Evolutionary conservation across 1,140 invertebrate genomes (phyloP), one percentile per base, ranked within the genome.

Genomic region (Drosophila rufa): DNA sequence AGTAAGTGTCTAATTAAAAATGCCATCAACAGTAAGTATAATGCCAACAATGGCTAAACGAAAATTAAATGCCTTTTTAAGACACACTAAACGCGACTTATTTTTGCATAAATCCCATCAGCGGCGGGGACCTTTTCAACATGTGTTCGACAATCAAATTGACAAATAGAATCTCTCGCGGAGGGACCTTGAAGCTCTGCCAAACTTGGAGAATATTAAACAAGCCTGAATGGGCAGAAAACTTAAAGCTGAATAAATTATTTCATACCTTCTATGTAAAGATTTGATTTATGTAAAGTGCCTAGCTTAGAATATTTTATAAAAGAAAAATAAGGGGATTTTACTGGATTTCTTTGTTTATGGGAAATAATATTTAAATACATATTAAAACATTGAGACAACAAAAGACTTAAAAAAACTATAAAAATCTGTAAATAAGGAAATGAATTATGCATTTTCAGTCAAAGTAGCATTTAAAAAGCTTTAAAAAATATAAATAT

Each of bases 1-100:
- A 50, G 60, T 65, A 45, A 60, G 74, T 77, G 62, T 50, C 80
- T 84, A 81, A 89, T 89, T 89, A 89, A 81, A 79, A 89, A 84
- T 89, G 58, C 78, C 84, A 89, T 89, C 82, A 89, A 65, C 64
- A 73, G 76, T 25, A 40, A 55, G 40, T 58, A 67, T 17, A 64
- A 56, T 45, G 53, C 77, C 70, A 80, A 78, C 71, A 83, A 83
- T 83, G 75, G 75, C 53, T 74, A 65, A 83, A 77, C 60, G 43
- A 55, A 65, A 70, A 76, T 69, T 58, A 77, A 83, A 83, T 80
- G 83, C 76, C 61, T 77, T 89, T 86, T 73, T 68, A 38, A 78
- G 77, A 27, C 67, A 14, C 55, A 19, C 19, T 47, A 22, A 45
- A 50, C 27, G 22, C 55, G 22, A 27, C 43, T 73, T 38, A 43